Evolutionary conservation across 1,140 invertebrate species (phyloP).

Genomic region (Nomia melanderi): DNA sequence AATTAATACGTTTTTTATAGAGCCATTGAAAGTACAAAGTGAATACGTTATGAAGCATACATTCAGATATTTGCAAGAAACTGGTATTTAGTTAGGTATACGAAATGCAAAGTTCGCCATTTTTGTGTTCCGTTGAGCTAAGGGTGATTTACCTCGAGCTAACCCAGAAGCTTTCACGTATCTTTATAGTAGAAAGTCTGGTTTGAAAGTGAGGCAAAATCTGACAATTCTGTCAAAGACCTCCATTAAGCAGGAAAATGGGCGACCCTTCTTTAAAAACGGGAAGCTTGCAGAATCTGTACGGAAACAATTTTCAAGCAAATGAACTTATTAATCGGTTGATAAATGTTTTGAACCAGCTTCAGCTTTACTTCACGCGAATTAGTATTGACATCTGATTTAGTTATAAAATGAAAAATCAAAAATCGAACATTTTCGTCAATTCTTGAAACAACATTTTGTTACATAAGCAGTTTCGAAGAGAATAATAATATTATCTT

Average conservation of each 20-base stretch:
- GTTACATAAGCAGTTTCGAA: no score
- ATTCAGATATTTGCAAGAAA: neutral
- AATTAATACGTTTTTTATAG: no score
- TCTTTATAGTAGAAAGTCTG: neutral
- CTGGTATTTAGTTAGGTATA: no score
- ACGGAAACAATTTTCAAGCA: neutral
- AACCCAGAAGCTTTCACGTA: slow-evolving; percentile 18
- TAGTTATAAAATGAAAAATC: no score
- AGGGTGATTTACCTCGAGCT: slow-evolving; percentile 12
- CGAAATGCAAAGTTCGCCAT: neutral
- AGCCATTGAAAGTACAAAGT: no score
- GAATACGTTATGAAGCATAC: neutral
- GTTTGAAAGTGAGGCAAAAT: slow-evolving; percentile 31
- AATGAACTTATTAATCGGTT: neutral
- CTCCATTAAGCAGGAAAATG: slow-evolving; percentile 5
- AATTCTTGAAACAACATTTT: no score
- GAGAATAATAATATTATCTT: no score
- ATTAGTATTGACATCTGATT: no score
- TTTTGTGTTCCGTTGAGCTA: slow-evolving; percentile 4
- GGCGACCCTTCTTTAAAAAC: neutral
- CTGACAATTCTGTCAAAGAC: no score
- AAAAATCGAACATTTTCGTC: no score
- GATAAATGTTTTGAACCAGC: neutral
- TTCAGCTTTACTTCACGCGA: neutral
- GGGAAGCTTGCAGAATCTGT: slow-evolving; percentile 13